Percentiles rank a stretch among this genome's conserved stretches.
These are phyloP conservation scores for Aphelinus certus DNA, from an alignment of 1,140 invertebrate genomes.

Conservation along the genomic window DNA sequence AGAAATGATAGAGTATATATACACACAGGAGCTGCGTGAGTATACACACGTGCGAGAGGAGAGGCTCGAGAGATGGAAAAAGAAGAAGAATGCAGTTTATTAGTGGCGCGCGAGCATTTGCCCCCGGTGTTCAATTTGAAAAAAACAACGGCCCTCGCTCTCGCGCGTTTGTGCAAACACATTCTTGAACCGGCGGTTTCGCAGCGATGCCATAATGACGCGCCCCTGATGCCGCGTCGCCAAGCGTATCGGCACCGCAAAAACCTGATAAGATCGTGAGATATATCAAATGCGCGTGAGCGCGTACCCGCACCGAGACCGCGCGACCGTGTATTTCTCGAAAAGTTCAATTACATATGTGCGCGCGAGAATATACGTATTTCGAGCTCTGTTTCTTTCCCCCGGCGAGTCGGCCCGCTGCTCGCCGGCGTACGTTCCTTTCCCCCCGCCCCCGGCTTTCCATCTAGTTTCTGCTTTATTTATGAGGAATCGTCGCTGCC, in stretches of 20 bases:
- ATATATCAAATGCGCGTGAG: slow-evolving; percentile 1
- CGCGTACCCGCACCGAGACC: slow-evolving; percentile 6
- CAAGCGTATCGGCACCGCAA: neutral
- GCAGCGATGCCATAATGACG: slow-evolving; percentile 28
- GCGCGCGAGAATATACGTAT: neutral
- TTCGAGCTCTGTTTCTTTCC: neutral
- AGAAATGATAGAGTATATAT: slow-evolving; percentile 22
- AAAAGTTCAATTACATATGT: slow-evolving; percentile 22
- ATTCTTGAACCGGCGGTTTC: slow-evolving; percentile 19
- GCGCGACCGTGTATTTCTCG: slow-evolving; percentile 2
- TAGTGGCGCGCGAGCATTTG: slow-evolving; percentile 30
- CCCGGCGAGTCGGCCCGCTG: too few relatives aligned
- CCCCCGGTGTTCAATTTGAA: slow-evolving; percentile 13
- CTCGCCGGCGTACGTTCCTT: neutral
- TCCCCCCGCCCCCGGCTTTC: neutral
- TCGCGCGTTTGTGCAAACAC: slow-evolving; percentile 19
- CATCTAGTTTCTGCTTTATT: neutral
- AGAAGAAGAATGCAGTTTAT: slow-evolving; percentile 40
- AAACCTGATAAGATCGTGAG: slow-evolving; percentile 22
- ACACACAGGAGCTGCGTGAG: too few relatives aligned
- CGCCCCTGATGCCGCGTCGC: slow-evolving; percentile 9
- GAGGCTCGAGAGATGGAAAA: slow-evolving; percentile 15
- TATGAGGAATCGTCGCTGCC: neutral
- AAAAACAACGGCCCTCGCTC: neutral
- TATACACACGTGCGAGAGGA: slow-evolving; percentile 1